Evolutionary conservation across 2,113 vertebrate genomes (phyloP).

Genomic region (Hiodon alosoides): DNA sequence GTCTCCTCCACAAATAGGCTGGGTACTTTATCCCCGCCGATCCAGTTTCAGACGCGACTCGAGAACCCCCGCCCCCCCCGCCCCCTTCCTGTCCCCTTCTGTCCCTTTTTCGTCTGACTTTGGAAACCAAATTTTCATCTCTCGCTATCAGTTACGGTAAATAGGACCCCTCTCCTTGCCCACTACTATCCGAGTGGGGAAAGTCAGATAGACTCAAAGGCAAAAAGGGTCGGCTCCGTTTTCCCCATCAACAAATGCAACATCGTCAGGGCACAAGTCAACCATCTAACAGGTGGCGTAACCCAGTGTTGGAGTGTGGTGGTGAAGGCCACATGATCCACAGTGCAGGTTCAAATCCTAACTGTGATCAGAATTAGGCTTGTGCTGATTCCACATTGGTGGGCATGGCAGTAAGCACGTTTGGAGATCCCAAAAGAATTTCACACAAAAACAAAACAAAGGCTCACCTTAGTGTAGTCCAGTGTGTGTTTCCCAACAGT

Average conservation of each 20-base stretch:
- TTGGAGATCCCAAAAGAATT: not conserved
- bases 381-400: not conserved
- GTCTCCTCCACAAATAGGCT: slow-evolving; percentile 71
- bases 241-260: not conserved
- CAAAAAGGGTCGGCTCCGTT: not conserved
- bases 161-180: slow-evolving; percentile 28
- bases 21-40: slow-evolving; percentile 57
- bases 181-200: not conserved
- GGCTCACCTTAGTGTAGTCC: slow-evolving; percentile 83
- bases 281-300: not conserved
- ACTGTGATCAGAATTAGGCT: not conserved
- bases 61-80: slow-evolving; percentile 47
- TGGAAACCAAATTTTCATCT: slow-evolving; percentile 53
- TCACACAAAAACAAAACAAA: not conserved
- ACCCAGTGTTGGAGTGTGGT: not conserved
- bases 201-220: slow-evolving; percentile 3
- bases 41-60: slow-evolving; percentile 64
- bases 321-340: too few relatives aligned
- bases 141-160: slow-evolving; percentile 50
- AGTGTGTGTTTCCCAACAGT: slow-evolving; percentile 61
- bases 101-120: slow-evolving; percentile 54
- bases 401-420: not conserved
- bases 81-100: slow-evolving; percentile 30
- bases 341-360: not conserved
- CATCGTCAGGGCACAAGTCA: not conserved